Evolutionary conservation across 2,888 invertebrate species (phyloP).

Genomic region (Pristionchus entomophagus): DNA sequence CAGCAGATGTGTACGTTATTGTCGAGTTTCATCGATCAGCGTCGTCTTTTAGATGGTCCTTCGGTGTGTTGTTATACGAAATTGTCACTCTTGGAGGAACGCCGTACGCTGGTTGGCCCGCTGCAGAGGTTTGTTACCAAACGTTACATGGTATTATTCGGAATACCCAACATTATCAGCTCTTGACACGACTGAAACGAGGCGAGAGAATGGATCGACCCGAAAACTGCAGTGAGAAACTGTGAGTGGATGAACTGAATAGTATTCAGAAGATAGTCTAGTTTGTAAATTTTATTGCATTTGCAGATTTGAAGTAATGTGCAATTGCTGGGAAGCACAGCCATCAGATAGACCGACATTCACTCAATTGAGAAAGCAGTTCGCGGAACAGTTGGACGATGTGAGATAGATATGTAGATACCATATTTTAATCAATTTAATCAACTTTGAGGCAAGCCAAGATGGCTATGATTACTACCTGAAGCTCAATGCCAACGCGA

Average conservation of each 20-base stretch:
- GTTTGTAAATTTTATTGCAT: not conserved
- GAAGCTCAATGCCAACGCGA: not conserved
- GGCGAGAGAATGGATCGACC: not conserved
- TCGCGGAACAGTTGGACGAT: not conserved
- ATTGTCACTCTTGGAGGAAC: constrained; percentile 35
- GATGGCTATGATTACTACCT: constrained; percentile 15
- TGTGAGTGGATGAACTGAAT: not conserved
- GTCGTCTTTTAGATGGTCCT: not conserved
- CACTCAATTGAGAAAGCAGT: not conserved
- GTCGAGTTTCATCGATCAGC: not conserved
- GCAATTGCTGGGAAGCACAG: not conserved
- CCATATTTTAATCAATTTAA: not conserved
- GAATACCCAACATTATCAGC: not conserved
- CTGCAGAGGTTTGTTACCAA: not conserved
- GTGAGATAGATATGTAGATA: not conserved
- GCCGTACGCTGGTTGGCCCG: constrained; percentile 20
- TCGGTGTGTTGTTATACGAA: constrained; percentile 20
- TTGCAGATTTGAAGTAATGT: not conserved
- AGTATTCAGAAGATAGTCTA: not conserved
- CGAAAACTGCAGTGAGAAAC: not conserved
- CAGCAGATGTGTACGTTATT: not conserved
- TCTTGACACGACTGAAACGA: not conserved
- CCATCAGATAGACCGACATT: not conserved
- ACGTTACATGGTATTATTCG: no score
- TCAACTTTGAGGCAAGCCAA: not conserved